Conservation (phyloP, 1,140 invertebrate genomes). For the Magallana gigas region DNA sequence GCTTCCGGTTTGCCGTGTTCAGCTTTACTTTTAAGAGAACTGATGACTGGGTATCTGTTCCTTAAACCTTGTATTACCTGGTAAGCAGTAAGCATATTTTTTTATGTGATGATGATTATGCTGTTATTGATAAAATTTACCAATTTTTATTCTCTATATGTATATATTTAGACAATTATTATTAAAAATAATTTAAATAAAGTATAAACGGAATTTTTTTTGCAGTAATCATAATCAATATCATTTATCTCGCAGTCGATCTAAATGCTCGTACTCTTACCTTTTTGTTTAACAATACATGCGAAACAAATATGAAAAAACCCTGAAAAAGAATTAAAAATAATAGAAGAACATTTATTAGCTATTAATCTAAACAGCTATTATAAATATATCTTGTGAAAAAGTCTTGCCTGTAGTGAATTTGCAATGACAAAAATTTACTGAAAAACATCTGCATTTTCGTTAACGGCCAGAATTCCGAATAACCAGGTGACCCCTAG, state of each 20-base stretch:
- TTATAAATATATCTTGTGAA: not conserved
- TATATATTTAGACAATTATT: no score
- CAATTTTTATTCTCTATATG: no score
- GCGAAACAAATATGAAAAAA: no score
- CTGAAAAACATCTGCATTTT: constrained; percentile 46
- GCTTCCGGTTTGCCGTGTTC: no score
- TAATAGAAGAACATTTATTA: not conserved
- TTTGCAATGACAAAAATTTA: constrained; percentile 53
- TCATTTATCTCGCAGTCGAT: not conserved
- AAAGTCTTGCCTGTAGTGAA: constrained; percentile 52
- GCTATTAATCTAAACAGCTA: not conserved
- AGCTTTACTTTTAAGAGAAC: no score
- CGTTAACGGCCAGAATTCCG: constrained; percentile 52
- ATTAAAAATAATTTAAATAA: no score
- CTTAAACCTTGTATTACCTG: no score
- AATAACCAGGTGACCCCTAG: constrained; percentile 54
- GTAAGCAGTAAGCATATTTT: no score
- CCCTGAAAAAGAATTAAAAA: no score
- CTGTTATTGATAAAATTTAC: no score
- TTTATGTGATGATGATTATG: no score
- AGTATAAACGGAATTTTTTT: not conserved
- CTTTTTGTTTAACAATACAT: not conserved
- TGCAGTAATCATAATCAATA: not conserved
- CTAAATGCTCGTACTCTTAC: not conserved
- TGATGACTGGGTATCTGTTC: no score